Evolutionary conservation across 2,888 invertebrate genomes (phyloP).

Genomic region (Nemoura dubitans): DNA sequence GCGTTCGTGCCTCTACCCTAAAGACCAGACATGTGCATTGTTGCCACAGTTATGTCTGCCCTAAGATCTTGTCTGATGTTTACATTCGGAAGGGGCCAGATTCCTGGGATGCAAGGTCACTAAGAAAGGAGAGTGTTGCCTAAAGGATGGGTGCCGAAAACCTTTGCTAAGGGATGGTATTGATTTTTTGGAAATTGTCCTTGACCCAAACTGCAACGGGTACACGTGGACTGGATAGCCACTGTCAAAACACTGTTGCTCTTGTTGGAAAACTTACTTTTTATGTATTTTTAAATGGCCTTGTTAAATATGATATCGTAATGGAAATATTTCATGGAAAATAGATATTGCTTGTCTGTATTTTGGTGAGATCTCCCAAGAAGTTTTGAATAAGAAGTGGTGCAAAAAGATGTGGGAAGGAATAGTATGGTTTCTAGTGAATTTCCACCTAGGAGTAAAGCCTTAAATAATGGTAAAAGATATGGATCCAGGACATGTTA

Average conservation of each 20-base stretch:
- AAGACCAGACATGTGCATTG: not conserved
- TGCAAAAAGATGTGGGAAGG: too few species aligned
- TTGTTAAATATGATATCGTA: too few species aligned
- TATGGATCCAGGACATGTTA: too few species aligned
- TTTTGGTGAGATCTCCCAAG: too few species aligned
- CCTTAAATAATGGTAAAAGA: too few species aligned
- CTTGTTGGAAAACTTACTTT: not conserved
- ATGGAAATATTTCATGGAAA: too few species aligned
- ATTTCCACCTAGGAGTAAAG: too few species aligned
- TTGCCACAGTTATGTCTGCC: conserved; percentile 8
- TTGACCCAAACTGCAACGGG: not conserved
- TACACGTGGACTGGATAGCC: not conserved
- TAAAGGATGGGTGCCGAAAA: not conserved
- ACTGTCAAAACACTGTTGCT: not conserved
- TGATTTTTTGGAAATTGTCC: not conserved
- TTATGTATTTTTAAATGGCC: too few species aligned
- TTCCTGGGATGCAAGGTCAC: not conserved
- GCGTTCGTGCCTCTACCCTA: not conserved
- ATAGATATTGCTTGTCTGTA: too few species aligned
- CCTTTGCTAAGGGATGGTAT: not conserved
- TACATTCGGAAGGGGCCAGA: not conserved
- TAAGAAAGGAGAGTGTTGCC: not conserved
- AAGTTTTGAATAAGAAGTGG: too few species aligned
- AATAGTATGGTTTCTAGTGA: too few species aligned
- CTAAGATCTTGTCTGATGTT: not conserved